Conservation (phyloP, 2,888 invertebrate genomes). For the Copidosoma aretas region DNA sequence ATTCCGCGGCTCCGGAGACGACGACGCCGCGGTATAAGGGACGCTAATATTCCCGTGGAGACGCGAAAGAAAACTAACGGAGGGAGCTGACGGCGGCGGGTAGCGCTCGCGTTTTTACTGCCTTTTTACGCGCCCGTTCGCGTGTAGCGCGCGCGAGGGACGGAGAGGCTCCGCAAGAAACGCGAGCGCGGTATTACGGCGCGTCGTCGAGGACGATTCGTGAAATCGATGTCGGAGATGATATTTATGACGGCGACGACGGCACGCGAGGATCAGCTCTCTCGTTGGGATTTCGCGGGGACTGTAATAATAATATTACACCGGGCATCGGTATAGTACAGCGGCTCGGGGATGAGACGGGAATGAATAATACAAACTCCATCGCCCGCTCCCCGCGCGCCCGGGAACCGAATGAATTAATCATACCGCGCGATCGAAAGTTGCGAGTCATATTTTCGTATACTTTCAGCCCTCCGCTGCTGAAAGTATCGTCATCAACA, state of each 20-base stretch:
- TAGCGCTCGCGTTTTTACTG: conserved; percentile 7
- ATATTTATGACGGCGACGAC: conserved; percentile 37
- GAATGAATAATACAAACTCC: conserved; percentile 8
- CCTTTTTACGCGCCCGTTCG: background rate
- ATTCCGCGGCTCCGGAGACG: background rate
- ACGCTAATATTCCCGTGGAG: conserved; percentile 18
- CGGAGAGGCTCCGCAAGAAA: background rate
- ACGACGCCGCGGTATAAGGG: background rate
- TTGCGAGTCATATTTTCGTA: background rate
- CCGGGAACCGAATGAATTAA: conserved; percentile 22
- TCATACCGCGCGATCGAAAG: conserved; percentile 32
- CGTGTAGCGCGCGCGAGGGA: too few species aligned
- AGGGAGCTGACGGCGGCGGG: too few species aligned
- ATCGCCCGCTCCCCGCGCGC: background rate
- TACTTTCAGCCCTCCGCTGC: too few species aligned
- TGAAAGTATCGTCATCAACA: too few species aligned
- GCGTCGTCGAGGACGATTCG: background rate
- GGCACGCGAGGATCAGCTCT: conserved; percentile 31
- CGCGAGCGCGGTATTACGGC: background rate
- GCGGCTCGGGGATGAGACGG: too few species aligned
- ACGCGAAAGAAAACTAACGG: background rate
- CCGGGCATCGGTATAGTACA: too few species aligned
- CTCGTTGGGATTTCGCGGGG: background rate
- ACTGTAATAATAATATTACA: too few species aligned
- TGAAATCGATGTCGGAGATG: conserved; percentile 10